A percentile compares a stretch with the other conserved stretches of the same genome.
Evolutionary conservation across 2,113 vertebrate genomes (phyloP).

Genomic region (Ailurus styani): DNA sequence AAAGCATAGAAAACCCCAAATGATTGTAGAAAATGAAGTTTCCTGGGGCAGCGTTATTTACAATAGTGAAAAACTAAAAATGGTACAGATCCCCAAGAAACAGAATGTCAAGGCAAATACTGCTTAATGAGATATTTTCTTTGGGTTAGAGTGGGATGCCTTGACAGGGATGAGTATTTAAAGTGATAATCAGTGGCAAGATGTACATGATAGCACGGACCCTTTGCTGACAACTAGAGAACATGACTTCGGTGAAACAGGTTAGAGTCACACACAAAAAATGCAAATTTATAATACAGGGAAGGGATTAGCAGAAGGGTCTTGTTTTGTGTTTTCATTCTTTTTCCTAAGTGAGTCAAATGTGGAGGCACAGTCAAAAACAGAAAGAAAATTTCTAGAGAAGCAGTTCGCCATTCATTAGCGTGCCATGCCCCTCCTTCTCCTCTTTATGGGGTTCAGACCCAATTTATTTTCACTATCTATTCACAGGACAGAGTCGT

Average conservation of each 20-base stretch:
- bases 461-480: neutral
- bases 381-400: neutral
- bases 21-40: neutral
- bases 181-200: neutral
- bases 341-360: neutral
- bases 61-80: neutral
- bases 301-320: neutral
- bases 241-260: neutral
- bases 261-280: neutral
- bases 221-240: neutral
- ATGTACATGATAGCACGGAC: neutral
- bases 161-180: neutral
- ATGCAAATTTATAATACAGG: neutral
- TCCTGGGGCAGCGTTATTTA: neutral
- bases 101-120: neutral
- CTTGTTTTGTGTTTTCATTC: slow-evolving; percentile 5
- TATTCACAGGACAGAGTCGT: neutral
- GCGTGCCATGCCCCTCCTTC: neutral
- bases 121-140: neutral
- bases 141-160: neutral
- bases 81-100: neutral
- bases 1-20: neutral
- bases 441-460: neutral
- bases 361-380: neutral
- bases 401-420: neutral